These are phyloP conservation scores for Linurgus olivaceus DNA, from an alignment of 2,797 vertebrate species.

Conservation along the genomic window DNA sequence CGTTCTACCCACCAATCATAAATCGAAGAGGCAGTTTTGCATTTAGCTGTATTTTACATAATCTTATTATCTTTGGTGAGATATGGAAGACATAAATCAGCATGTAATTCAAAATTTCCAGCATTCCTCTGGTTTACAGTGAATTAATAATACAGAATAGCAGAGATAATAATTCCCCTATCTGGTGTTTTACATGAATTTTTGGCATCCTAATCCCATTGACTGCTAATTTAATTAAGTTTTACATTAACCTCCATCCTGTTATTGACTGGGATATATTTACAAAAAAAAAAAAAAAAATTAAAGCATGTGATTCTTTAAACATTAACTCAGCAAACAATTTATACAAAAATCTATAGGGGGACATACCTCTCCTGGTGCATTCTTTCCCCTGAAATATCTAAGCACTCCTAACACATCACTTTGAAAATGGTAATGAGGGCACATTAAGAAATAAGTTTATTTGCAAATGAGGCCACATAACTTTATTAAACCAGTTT, in stretches of 20 bases:
- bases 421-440: neutral
- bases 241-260: neutral
- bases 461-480: neutral
- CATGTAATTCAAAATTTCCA: neutral
- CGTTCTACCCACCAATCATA: neutral
- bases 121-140: neutral
- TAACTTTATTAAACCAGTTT: neutral
- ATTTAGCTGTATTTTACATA: neutral
- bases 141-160: neutral
- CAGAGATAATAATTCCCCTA: neutral
- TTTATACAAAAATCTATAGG: neutral
- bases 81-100: neutral
- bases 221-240: neutral
- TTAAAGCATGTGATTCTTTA: neutral
- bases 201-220: neutral
- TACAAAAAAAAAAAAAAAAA: rapidly evolving
- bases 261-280: neutral
- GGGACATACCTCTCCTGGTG: neutral
- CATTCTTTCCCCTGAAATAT: neutral
- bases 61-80: neutral
- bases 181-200: neutral
- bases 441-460: neutral
- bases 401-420: neutral
- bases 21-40: neutral
- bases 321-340: neutral